Base-by-base conservation (phyloP, 23 tunicate species). In the Ascidia mentula region DNA sequence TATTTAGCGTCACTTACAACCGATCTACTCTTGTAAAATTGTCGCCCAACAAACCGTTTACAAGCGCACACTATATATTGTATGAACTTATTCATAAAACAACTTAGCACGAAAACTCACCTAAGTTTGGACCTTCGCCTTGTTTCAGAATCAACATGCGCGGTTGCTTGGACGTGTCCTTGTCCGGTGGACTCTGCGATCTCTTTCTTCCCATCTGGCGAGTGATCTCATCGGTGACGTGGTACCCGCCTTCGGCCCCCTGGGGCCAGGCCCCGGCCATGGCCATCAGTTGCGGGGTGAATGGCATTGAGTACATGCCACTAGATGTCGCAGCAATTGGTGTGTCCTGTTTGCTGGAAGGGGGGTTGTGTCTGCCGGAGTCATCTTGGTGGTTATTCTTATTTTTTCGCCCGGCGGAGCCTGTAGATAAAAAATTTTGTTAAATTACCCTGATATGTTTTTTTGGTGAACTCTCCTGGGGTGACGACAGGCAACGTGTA, bases 61-160 rank as follows among this genome's bases (percentile, higher is more conserved):
- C n/a, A n/a, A n/a, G n/a, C n/a, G n/a, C n/a, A n/a, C n/a, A n/a
- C n/a, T n/a, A n/a, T n/a, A n/a, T n/a, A n/a, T n/a, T n/a, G n/a
- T n/a, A n/a, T n/a, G n/a, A n/a, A n/a, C n/a, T n/a, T n/a, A n/a
- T n/a, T n/a, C n/a, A n/a, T n/a, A n/a, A n/a, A n/a, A n/a, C n/a
- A n/a, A n/a, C n/a, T n/a, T 28, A 5, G 37, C 60, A 0, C 36
- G 18, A 78, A 60, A 59, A 70, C 75, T 6, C 60, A 93, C 98
- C 90, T 76, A 93, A 60, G 30, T 46, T 69, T 37, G 98, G 98
- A 33, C 98, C 98, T 36, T 93, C 94, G n/a, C 98, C 98, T 74
- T 84, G 89, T 59, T 93, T 88, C 36, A 93, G 77, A 37, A 88
- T 87, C 72, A 93, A 32, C 98, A 93, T 93, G 24, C 89, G 73